These are phyloP conservation scores for Drosophila merina DNA, from an alignment of 2,888 invertebrate species.

Conservation along the genomic window DNA sequence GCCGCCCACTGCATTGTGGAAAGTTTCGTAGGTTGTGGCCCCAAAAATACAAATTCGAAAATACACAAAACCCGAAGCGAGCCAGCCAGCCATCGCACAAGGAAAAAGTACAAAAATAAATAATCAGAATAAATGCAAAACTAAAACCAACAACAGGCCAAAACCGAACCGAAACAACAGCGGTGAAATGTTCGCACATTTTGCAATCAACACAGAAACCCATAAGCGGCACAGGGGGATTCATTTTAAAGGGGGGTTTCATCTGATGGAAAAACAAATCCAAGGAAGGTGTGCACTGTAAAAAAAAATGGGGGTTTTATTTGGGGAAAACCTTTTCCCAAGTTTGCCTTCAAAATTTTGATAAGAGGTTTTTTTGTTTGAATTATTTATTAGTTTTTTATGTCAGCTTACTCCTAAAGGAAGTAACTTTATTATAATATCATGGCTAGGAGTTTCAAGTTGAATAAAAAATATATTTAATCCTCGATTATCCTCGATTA, in stretches of 20 bases:
- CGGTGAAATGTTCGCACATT: constrained; percentile 46
- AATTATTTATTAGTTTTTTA: no score
- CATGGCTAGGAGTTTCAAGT: no score
- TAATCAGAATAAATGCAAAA: constrained; percentile 55
- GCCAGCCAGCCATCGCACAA: constrained; percentile 9
- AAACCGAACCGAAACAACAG: not conserved
- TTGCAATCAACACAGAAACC: constrained; percentile 56
- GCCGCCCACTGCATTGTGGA: constrained; percentile 64
- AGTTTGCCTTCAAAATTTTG: no score
- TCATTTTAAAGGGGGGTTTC: not conserved
- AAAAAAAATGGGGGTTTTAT: not conserved
- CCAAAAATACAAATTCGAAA: constrained; percentile 43
- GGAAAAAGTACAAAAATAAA: constrained; percentile 46
- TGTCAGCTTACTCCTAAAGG: no score
- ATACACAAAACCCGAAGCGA: constrained; percentile 20
- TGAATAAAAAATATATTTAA: no score
- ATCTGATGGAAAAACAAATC: constrained; percentile 22
- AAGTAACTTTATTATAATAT: no score
- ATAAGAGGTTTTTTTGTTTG: no score
- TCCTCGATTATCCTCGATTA: no score
- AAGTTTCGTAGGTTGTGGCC: constrained; percentile 61
- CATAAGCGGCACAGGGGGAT: not conserved
- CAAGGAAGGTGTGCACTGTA: constrained; percentile 13
- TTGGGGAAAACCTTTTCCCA: not conserved
- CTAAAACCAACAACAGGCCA: constrained; percentile 30